Conservation (phyloP, 2,113 vertebrate genomes). For the Laticauda laticaudata region DNA sequence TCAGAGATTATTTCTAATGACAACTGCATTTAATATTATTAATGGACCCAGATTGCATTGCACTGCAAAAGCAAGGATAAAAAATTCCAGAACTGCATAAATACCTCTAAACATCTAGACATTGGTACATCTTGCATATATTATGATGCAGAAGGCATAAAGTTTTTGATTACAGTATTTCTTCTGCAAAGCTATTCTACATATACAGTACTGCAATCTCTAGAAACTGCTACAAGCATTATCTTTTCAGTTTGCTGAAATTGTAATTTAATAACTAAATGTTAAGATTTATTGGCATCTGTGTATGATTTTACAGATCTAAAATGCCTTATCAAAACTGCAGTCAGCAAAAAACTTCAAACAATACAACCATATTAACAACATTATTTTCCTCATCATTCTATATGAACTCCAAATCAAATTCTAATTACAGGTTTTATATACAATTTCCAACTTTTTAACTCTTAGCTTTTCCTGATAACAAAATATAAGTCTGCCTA, state of each 20-base stretch:
- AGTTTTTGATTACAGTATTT: not conserved
- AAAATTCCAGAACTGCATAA: not conserved
- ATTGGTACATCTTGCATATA: not conserved
- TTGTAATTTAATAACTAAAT: not conserved
- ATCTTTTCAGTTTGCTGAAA: not conserved
- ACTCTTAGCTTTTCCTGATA: not conserved
- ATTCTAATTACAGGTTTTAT: not conserved
- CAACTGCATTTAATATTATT: not conserved
- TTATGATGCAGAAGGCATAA: not conserved
- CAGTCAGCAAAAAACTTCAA: not conserved
- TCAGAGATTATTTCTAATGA: not conserved
- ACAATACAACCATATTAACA: not conserved
- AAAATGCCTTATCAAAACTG: slow-evolving; percentile 2
- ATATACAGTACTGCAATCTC: not conserved
- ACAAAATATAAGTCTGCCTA: not conserved
- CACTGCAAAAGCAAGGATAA: not conserved
- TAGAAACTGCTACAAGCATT: not conserved
- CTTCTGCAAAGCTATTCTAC: not conserved
- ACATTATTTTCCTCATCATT: not conserved
- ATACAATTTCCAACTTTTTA: not conserved
- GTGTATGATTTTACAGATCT: not conserved
- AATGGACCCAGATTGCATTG: not conserved
- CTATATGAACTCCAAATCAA: not conserved
- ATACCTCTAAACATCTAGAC: not conserved
- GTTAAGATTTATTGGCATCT: not conserved